These are phyloP conservation scores for Empidonax alnorum DNA, from an alignment of 2,113 vertebrate genomes.

Conservation along the genomic window DNA sequence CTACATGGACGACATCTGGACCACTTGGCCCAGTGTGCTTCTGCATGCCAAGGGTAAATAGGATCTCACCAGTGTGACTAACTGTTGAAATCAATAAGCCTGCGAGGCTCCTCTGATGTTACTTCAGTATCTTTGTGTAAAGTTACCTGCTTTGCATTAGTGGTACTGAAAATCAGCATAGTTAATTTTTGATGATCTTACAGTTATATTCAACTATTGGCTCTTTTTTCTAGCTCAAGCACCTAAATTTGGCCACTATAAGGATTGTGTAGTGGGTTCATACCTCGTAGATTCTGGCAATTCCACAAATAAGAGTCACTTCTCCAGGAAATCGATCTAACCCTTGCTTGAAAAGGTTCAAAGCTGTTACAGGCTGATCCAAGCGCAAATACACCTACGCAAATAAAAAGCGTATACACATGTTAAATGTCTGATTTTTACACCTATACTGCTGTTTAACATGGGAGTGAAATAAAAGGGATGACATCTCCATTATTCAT, in stretches of 20 bases:
- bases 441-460: background rate
- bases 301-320: constrained; percentile 91
- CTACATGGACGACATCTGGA: background rate
- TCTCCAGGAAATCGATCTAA: constrained; percentile 94
- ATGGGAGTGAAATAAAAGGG: background rate
- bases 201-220: background rate
- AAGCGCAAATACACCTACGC: constrained; percentile 90
- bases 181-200: background rate
- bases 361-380: constrained; percentile 93
- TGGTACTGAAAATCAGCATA: background rate
- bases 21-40: background rate
- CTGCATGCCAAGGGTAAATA: background rate
- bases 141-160: background rate
- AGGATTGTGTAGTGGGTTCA: background rate
- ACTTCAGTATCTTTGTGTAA: background rate
- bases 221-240: background rate
- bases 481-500: background rate
- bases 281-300: constrained; percentile 94
- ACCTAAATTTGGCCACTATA: background rate
- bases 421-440: background rate
- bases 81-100: background rate
- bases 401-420: constrained; percentile 12
- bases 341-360: constrained; percentile 94
- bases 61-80: background rate
- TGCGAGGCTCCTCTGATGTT: background rate